Evolutionary conservation across 2,888 invertebrate genomes (phyloP).

Genomic region (Morinoia aosen): DNA sequence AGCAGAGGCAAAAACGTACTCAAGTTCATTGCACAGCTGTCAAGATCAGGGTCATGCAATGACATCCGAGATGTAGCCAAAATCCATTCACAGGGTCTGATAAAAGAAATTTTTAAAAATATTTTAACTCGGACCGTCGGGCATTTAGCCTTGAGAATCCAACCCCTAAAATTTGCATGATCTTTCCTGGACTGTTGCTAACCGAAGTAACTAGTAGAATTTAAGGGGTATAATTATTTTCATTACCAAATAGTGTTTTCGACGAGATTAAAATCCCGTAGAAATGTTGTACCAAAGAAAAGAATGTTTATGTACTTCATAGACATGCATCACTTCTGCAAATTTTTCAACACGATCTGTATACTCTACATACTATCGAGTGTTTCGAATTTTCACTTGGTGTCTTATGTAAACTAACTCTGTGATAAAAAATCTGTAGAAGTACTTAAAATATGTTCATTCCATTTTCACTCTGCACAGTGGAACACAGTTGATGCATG

Average conservation of each 20-base stretch:
- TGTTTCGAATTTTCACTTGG: neutral
- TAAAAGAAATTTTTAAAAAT: neutral
- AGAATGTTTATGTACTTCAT: neutral
- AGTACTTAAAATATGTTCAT: neutral
- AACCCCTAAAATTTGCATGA: neutral
- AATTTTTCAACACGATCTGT: neutral
- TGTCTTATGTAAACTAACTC: neutral
- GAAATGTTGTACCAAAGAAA: neutral
- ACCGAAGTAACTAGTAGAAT: neutral
- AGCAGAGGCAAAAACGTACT: neutral
- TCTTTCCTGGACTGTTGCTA: neutral
- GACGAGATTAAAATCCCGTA: neutral
- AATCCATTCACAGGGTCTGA: neutral
- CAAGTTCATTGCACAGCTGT: conserved; percentile 2
- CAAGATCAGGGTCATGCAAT: neutral
- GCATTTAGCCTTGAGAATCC: neutral
- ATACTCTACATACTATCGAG: neutral
- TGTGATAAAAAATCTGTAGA: neutral
- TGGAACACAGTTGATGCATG: no score
- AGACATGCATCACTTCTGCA: neutral
- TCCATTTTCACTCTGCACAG: no score
- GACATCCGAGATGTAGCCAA: neutral
- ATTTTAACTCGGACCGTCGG: neutral
- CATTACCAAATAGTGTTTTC: neutral
- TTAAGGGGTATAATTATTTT: no score